Base-by-base conservation (phyloP, 2,888 invertebrate species). In the Macrosiphum euphorbiae region DNA sequence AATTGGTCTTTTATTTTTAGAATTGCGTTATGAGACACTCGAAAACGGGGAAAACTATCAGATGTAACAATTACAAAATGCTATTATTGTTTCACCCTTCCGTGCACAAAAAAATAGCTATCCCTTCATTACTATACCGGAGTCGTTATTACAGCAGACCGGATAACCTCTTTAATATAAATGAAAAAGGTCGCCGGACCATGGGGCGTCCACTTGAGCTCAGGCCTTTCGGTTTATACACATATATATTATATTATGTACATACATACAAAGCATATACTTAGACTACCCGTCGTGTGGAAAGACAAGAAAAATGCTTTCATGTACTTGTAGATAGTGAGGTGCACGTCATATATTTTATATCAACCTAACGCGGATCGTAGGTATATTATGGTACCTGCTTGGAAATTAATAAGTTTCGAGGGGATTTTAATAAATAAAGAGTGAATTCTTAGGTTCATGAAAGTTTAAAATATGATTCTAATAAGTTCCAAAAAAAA, bases 81-180 rank as follows among this genome's bases (percentile, higher is more conserved):
- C 50, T 41, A 52, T 35, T 78, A 84, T n/a, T 90, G 78, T 52
- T 84, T 28, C 52, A 41, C 28, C 52, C 16, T 50, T 28, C 50
- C 3, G 13, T 24, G 35, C 16, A 8, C 26, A 78, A 61, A 61
- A 90, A 85, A 85, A 91, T n/a, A 85, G 8, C 7, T 16, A 44
- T 55, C 24, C 55, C 20, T 84, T 55, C 84, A 55, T 91, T n/a
- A 44, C 55, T n/a, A 44, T 44, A 41, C n/a, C 44, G 26, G 10
- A n/a, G 41, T 20, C 41, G 44, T 44, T 55, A 58, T n/a, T n/a
- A 44, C 90, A 47, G 35, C 67, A 13, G 50, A 90, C 67, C 50
- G 61, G 11, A 78, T 78, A 35, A 67, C 67, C 90, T 50, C 67
- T 90, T 67, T 61, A 89, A 89, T 61, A 67, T 50, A 90, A 78